Base-by-base conservation (phyloP, 2,113 vertebrate species). In the Tor tambroides region DNA sequence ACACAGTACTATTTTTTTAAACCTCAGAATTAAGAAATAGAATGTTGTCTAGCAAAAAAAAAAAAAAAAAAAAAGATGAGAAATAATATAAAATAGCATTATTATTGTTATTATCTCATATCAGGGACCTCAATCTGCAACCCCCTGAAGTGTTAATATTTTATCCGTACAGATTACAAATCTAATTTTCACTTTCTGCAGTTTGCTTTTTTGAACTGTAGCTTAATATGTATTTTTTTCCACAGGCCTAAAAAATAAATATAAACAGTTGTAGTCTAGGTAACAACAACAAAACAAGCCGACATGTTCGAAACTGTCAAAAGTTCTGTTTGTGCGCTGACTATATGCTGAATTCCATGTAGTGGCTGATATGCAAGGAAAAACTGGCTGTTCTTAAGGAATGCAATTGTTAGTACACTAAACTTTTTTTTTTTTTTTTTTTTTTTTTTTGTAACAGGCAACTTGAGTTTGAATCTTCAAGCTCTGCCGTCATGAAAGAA, bases 401-500 rank as follows among this genome's bases (percentile, higher is more conserved):
- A 32, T 54, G 5, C 17, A 51, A 21, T 78, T 2, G 2, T 78
- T 78, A 49, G 49, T 32, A 26, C 46, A 54, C 75, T 9, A 77
- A 77, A 51, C n/a, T 35, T 56, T 19, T 32, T 46, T 76, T 43
- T 75, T 23, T 46, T 76, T 43, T 75, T 23, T 35, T 56, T 19
- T 32, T n/a, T n/a, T n/a, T n/a, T 46, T 76, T 43, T 75, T 23
- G 26, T 10, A 56, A 23, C 19, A 1, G 30, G 17, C 43, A 41
- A n/a, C 54, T 61, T 8, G n/a, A n/a, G 43, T 35, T 67, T 63
- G 61, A 79, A 30, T 19, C 41, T 69, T 49, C 1, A 65, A 41
- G 32, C 56, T 23, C 43, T 83, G 51, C 19, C 14, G 12, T 63
- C 67, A 76, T 82, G 30, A 75, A 49, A 87, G 71, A 63, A 30